Evolutionary conservation across 2,113 vertebrate species (phyloP).

Genomic region (Phycodurus eques): DNA sequence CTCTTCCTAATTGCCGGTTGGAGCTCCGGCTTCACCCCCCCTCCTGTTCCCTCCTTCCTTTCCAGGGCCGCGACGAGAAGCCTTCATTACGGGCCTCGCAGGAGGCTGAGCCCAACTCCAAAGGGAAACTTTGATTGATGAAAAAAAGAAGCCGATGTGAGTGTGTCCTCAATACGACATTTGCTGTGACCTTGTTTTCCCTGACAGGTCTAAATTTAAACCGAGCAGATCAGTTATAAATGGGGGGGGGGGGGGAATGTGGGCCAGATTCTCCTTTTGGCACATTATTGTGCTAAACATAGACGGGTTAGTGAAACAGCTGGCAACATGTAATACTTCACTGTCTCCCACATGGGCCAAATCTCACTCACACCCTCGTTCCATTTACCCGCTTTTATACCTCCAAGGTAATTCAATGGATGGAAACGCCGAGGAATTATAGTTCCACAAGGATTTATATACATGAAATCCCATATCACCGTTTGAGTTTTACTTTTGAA

Average conservation of each 20-base stretch:
- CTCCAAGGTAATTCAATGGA: background rate
- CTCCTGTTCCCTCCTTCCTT: background rate
- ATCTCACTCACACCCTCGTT: conserved; percentile 11
- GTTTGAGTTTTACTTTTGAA: background rate
- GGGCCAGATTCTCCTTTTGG: conserved; percentile 70
- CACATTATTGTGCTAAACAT: conserved; percentile 69
- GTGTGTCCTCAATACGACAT: conserved; percentile 71
- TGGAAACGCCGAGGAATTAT: conserved; percentile 24
- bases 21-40: conserved; percentile 75
- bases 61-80: conserved; percentile 67
- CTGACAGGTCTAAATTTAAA: conserved; percentile 72
- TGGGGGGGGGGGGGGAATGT: conserved; percentile 65
- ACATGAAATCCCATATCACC: too few species aligned
- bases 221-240: conserved; percentile 60
- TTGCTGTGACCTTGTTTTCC: conserved; percentile 72
- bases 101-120: conserved; percentile 59
- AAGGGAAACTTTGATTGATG: conserved; percentile 74
- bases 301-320: conserved; percentile 71
- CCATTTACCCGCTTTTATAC: conserved; percentile 19
- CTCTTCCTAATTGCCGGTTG: conserved; percentile 72
- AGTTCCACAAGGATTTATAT: background rate
- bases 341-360: conserved; percentile 33
- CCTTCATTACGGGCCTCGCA: conserved; percentile 74
- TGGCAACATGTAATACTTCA: conserved; percentile 47
- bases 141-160: conserved; percentile 63